Percentiles rank a stretch among this genome's conserved stretches.
Evolutionary conservation across 1,140 invertebrate species (phyloP).

Genomic region (Calycopis cecrops): DNA sequence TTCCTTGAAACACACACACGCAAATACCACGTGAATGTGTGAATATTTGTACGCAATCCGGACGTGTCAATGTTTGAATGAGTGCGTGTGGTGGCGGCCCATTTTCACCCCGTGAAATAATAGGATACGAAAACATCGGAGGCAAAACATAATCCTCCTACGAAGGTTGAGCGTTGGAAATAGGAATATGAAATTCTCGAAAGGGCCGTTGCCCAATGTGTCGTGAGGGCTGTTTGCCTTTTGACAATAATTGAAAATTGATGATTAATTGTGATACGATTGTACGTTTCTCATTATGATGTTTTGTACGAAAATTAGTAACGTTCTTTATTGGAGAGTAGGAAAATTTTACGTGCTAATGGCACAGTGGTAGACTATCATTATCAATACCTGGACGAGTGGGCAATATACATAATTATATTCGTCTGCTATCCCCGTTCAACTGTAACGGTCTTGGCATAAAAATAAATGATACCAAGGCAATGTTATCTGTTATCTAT

Average conservation of each 20-base stretch:
- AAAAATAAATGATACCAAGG: no score
- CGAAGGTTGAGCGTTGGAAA: conserved; percentile 66
- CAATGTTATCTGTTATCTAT: no score
- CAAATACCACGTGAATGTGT: conserved; percentile 13
- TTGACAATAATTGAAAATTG: conserved; percentile 54
- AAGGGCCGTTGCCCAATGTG: conserved; percentile 59
- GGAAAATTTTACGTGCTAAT: no score
- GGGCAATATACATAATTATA: no score
- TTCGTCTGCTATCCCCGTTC: no score
- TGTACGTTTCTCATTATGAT: no score
- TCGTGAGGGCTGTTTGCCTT: conserved; percentile 62
- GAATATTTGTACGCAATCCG: conserved; percentile 24
- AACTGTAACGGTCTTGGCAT: no score
- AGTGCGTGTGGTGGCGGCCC: conserved; percentile 66
- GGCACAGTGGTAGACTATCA: no score
- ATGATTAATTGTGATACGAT: conserved; percentile 19
- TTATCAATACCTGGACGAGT: no score
- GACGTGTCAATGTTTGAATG: conserved; percentile 38
- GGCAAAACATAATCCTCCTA: conserved; percentile 71
- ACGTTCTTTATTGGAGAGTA: no score
- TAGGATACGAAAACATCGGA: conserved; percentile 74
- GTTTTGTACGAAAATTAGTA: no score
- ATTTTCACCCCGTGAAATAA: conserved; percentile 74
- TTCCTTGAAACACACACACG: conserved; percentile 42
- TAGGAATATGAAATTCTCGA: conserved; percentile 69